A percentile compares a stretch with the other conserved stretches of the same genome.
These are phyloP conservation scores for Halcyon badia DNA, from an alignment of 2,797 vertebrate genomes.

Conservation along the genomic window DNA sequence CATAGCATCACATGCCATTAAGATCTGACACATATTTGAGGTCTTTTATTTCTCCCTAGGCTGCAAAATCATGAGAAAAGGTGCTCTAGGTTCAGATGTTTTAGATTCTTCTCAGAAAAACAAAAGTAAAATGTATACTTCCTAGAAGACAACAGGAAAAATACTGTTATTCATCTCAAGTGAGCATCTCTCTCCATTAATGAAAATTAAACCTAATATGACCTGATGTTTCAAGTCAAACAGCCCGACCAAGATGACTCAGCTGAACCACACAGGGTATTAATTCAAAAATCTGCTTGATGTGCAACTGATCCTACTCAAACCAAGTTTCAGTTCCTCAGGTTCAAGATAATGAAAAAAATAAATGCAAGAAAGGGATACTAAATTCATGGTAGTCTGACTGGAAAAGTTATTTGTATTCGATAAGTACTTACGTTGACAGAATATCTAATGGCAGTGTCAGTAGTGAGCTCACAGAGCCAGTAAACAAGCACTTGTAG, in stretches of 20 bases:
- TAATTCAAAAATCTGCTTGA: neutral
- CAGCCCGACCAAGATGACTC: neutral
- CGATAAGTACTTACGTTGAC: slow-evolving; percentile 91
- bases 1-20: neutral
- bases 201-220: neutral
- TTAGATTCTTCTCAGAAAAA: neutral
- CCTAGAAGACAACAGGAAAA: neutral
- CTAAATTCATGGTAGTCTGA: neutral
- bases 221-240: neutral
- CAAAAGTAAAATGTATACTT: neutral
- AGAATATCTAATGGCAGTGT: slow-evolving; percentile 97
- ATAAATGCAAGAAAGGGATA: neutral
- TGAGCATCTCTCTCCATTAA: neutral
- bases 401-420: neutral
- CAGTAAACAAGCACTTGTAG: slow-evolving; percentile 99
- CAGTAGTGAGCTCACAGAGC: slow-evolving; percentile 97
- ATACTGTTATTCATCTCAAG: neutral
- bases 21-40: neutral
- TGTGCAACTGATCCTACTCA: neutral
- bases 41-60: neutral
- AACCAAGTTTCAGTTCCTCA: neutral
- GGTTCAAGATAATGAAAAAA: neutral
- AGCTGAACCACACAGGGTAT: neutral
- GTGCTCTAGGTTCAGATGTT: neutral
- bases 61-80: neutral